These are phyloP conservation scores for Fratercula arctica DNA, from an alignment of 2,797 vertebrate species.

Conservation along the genomic window DNA sequence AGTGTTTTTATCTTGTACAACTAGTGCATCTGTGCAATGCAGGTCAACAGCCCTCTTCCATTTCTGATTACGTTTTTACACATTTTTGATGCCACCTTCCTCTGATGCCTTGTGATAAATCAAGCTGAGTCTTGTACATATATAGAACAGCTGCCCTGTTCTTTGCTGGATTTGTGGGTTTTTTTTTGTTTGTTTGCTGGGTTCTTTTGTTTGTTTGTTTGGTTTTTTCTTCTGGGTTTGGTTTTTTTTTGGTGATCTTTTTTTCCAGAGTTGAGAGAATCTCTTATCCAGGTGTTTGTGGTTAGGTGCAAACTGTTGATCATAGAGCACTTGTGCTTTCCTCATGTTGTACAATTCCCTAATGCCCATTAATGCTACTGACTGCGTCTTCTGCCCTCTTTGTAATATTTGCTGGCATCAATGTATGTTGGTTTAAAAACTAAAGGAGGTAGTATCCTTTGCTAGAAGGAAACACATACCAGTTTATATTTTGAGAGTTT, in stretches of 20 bases:
- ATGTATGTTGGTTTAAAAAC: background rate
- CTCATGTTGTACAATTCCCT: background rate
- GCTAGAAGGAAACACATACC: background rate
- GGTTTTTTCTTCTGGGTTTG: background rate
- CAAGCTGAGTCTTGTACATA: background rate
- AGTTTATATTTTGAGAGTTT: background rate
- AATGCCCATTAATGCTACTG: background rate
- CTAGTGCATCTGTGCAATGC: background rate
- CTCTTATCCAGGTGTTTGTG: background rate
- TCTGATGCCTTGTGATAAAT: background rate
- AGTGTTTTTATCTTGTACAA: background rate
- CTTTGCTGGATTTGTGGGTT: background rate
- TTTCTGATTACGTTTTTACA: background rate
- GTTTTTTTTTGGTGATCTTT: background rate
- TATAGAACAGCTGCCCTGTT: background rate
- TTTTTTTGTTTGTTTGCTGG: background rate
- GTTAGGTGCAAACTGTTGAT: background rate
- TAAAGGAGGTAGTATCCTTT: background rate
- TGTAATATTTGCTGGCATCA: background rate
- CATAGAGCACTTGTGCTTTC: background rate
- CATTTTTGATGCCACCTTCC: background rate
- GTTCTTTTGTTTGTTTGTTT: background rate
- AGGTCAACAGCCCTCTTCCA: background rate
- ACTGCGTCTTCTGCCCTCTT: background rate
- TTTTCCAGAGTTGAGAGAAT: background rate